Evolutionary conservation across 2,797 vertebrate genomes (phyloP).

Genomic region (Astyanax mexicanus): DNA sequence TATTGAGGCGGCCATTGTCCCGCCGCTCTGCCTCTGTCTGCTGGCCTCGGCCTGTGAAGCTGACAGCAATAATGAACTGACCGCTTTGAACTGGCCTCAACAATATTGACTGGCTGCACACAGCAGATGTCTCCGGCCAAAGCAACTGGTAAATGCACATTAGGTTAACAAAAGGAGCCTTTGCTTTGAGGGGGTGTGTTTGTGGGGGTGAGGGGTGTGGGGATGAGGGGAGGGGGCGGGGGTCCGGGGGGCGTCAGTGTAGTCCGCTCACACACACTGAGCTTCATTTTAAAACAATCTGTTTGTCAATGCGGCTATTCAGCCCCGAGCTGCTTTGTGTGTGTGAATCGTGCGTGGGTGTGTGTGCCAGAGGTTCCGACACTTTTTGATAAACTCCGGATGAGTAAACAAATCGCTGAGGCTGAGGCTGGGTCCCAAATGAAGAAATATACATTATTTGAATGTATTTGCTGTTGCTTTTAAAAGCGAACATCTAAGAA

Average conservation of each 20-base stretch:
- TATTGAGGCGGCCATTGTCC: slow-evolving; percentile 84
- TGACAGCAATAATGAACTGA: slow-evolving; percentile 94
- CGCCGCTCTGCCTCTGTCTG: slow-evolving; percentile 88
- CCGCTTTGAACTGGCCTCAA: slow-evolving; percentile 92
- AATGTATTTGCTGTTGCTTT: no score
- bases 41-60: slow-evolving; percentile 97
- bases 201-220: slow-evolving; percentile 64
- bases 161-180: slow-evolving; percentile 83
- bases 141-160: slow-evolving; percentile 87
- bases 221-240: slow-evolving; percentile 63
- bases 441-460: no score
- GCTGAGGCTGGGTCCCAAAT: no score
- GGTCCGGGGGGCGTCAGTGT: slow-evolving; percentile 68
- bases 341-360: slow-evolving; percentile 66
- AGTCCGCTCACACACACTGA: slow-evolving; percentile 52
- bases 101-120: slow-evolving; percentile 96
- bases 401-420: no score
- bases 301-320: slow-evolving; percentile 56
- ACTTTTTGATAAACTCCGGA: slow-evolving; percentile 14
- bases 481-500: no score
- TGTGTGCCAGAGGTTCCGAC: slow-evolving; percentile 46
- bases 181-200: slow-evolving; percentile 65
- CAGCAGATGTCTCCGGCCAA: slow-evolving; percentile 95
- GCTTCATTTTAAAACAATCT: slow-evolving; percentile 62
- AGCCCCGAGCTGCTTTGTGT: slow-evolving; percentile 44